phyloP scores from a whole-genome alignment of 2,888 invertebrate species.

The Meloe dianella region DNA sequence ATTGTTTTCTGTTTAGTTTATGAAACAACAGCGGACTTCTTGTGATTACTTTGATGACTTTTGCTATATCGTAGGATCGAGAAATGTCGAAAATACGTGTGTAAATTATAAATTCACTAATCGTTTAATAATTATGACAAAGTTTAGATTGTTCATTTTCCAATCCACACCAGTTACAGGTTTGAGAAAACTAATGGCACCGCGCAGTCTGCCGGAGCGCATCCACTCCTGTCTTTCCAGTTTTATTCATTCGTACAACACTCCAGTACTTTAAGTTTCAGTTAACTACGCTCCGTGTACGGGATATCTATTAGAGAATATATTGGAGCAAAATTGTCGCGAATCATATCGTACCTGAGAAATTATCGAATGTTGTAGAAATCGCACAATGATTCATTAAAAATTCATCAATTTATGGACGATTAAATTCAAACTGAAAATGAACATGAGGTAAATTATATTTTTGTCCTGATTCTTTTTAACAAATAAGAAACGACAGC shows the following conservation, averaged over 20 bases:
- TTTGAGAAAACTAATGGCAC: constrained; percentile 17
- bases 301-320: background rate
- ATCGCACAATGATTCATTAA: background rate
- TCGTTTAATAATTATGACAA: background rate
- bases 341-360: background rate
- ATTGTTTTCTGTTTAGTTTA: no score
- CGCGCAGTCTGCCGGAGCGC: constrained; percentile 35
- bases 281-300: background rate
- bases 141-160: no score
- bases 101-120: no score
- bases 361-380: background rate
- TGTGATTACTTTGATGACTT: no score
- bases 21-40: no score
- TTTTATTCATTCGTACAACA: constrained; percentile 15
- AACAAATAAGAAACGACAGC: background rate
- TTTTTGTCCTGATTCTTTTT: background rate
- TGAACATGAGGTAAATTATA: background rate
- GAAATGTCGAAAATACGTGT: no score
- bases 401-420: background rate
- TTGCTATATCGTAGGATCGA: no score
- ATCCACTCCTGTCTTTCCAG: constrained; percentile 23
- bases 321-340: background rate
- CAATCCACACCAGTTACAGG: constrained; percentile 22
- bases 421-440: background rate
- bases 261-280: background rate